Evolutionary conservation across 2,797 vertebrate species (phyloP).

Genomic region (Bothrops alternatus): DNA sequence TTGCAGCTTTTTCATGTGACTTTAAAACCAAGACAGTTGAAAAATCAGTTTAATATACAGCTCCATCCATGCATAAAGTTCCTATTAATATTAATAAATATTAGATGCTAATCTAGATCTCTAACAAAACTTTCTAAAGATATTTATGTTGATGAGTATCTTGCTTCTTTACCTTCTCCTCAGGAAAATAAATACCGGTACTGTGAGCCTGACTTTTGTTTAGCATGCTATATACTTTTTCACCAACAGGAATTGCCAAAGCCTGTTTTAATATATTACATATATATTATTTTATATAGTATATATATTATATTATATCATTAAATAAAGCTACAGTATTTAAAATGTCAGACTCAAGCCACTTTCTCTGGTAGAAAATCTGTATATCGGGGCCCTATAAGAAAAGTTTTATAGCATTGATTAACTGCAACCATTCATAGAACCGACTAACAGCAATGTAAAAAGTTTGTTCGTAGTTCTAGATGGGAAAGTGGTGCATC

Average conservation of each 20-base stretch:
- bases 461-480: slow-evolving; percentile 62
- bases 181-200: slow-evolving; percentile 30
- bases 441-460: slow-evolving; percentile 52
- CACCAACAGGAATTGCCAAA: slow-evolving; percentile 44
- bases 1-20: neutral
- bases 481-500: slow-evolving; percentile 62
- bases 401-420: slow-evolving; percentile 63
- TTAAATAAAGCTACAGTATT: slow-evolving; percentile 52
- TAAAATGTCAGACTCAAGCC: slow-evolving; percentile 55
- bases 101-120: neutral
- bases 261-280: no score
- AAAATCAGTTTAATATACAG: neutral
- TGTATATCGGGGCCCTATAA: slow-evolving; percentile 50
- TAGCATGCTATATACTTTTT: slow-evolving; percentile 21
- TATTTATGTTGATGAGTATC: slow-evolving; percentile 12
- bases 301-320: slow-evolving; percentile 39
- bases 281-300: no score
- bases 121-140: slow-evolving; percentile 32
- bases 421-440: slow-evolving; percentile 63
- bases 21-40: slow-evolving; percentile 27
- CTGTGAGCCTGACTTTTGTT: slow-evolving; percentile 19
- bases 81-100: neutral
- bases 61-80: neutral
- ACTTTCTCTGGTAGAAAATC: slow-evolving; percentile 48
- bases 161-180: neutral